Base-by-base conservation (phyloP, 2,888 invertebrate genomes). In the Fissipunctia ypsillon region DNA sequence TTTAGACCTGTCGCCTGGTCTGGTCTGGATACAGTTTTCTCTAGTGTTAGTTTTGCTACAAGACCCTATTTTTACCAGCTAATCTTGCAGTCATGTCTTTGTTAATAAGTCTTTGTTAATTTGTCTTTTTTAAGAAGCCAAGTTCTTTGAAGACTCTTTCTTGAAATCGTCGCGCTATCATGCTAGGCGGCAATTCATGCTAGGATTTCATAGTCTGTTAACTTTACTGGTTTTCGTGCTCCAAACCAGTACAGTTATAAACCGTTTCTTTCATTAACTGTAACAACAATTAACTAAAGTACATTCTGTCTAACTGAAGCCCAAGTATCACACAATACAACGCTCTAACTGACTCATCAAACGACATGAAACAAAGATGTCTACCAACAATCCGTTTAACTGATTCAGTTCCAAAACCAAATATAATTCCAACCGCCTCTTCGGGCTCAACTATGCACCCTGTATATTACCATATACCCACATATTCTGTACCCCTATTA, bases 401-500 rank as follows among this genome's bases (percentile, higher is more conserved):
- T 43, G 41, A 48, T 82, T 66, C 61, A 16, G 12, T 38, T 64
- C 54, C 4, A 60, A 54, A 65, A 45, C 73, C 38, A 69, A 84
- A 66, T 84, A 84, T n/a, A n/a, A n/a, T 84, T 80, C 61, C 10
- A 43, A 22, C 28, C 65, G 52, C 19, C 41, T 73, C 22, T 63
- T 59, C 25, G 6, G 48, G 52, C 61, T 68, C 54, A 56, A 72
- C 54, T 52, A 65, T 73, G 59, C 84, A 68, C 35, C 76, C 81
- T 84, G 81, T 84, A 71, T 43, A 76, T 81, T 70, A 64, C 64
- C 84, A 80, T 68, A 76, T 64, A 54, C 54, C 65, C 61, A 77
- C 73, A 83, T 69, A 80, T 72, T 57, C 50, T 59, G 60, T 60
- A 72, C 73, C 87, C 85, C 85, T 73, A 87, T 87, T 87, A 85